A percentile compares a stretch with the other conserved stretches of the same genome.
phyloP scores from a whole-genome alignment of 2,113 vertebrate species.

The Scopus umbretta region DNA sequence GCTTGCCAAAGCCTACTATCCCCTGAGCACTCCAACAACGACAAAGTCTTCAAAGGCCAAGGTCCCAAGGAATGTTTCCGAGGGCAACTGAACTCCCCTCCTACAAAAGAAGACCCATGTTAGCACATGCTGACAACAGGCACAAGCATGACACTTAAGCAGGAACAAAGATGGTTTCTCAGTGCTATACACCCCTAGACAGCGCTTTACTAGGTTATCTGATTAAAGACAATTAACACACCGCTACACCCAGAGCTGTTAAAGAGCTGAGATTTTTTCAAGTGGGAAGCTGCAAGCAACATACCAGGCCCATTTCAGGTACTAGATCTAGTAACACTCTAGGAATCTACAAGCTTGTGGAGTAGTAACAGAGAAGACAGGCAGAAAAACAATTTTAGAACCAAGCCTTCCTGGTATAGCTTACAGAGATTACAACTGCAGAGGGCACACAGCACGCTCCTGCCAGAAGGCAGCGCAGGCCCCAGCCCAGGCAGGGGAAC shows the following conservation, averaged over 20 bases:
- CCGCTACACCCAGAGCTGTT: not conserved
- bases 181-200: too few species aligned
- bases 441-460: not conserved
- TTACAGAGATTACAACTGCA: not conserved
- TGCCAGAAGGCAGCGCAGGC: not conserved
- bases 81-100: not conserved
- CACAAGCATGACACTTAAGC: not conserved
- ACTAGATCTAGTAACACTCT: not conserved
- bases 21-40: not conserved
- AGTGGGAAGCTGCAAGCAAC: not conserved
- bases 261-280: not conserved
- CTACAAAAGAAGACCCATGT: not conserved
- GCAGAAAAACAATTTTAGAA: not conserved
- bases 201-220: not conserved
- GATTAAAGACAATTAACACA: not conserved
- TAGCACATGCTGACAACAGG: not conserved
- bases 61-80: not conserved
- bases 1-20: conserved; percentile 6
- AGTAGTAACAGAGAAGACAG: not conserved
- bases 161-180: not conserved
- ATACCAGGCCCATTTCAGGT: not conserved
- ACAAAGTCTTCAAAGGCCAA: conserved; percentile 6
- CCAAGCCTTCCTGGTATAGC: fast-evolving
- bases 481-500: not conserved
- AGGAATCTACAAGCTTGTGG: fast-evolving